Conservation (phyloP, 1,140 invertebrate genomes). For the Bombus ignitus region DNA sequence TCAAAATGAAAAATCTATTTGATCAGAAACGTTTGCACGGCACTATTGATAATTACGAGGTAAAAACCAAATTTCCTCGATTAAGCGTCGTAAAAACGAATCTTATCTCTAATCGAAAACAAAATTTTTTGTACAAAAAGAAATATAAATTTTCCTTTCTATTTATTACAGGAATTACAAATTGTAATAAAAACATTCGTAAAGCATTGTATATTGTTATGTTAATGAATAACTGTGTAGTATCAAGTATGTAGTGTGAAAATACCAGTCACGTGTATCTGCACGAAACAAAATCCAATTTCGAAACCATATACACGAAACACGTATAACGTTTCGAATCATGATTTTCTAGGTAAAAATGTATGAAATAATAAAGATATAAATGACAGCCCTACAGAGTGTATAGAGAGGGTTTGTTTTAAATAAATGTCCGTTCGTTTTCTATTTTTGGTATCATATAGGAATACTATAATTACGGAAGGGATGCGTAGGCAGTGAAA, state of each 20-base stretch:
- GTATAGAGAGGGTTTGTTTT: background rate
- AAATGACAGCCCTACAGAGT: background rate
- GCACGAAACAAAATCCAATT: background rate
- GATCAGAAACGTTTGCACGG: no score
- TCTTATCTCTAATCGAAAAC: background rate
- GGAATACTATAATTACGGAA: slow-evolving; percentile 29
- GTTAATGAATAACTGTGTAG: background rate
- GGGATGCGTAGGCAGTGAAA: slow-evolving; percentile 39
- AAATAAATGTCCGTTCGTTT: slow-evolving; percentile 25
- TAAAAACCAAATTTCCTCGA: background rate
- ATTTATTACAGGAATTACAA: no score
- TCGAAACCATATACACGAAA: background rate
- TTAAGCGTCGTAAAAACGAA: background rate
- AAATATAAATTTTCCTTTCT: background rate
- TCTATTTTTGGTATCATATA: slow-evolving; percentile 58
- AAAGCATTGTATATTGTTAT: background rate
- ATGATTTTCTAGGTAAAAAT: background rate
- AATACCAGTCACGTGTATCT: background rate
- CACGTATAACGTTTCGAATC: background rate
- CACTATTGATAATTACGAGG: no score
- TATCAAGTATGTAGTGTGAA: background rate
- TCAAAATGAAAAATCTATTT: no score
- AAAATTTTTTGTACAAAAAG: background rate
- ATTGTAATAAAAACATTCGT: background rate
- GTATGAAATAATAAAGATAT: background rate